Evolutionary conservation across 2,797 vertebrate species (phyloP), one percentile per base, ranked within the genome.

Genomic region (Acestrorhynchus altus): DNA sequence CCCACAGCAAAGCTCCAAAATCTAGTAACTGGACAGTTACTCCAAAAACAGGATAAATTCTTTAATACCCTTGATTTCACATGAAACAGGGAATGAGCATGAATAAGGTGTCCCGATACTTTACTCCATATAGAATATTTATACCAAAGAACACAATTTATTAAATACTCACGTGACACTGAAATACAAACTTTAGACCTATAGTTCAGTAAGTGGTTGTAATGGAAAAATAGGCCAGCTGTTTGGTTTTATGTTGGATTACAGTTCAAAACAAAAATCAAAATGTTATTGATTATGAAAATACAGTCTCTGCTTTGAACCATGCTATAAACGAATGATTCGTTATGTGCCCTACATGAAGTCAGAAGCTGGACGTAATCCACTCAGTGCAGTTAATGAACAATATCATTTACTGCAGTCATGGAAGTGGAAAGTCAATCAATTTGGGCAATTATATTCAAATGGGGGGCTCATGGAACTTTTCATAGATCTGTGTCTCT

Each of bases 251-350:
- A 77, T 54, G 49, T 8, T 35, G 49, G 61, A 73, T 61, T 31
- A 52, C 44, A 59, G 31, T 66, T 79, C 67, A 74, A 79, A 61
- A 16, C 42, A 77, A 39, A 42, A 72, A 39, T 59, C 56, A 66
- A 51, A 76, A 68, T 35, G 18, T 67, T 79, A 79, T 77, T 81
- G 74, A 81, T 85, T 79, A 83, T 79, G 52, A 77, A 81, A 77
- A 74, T 81, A 65, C 7, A 67, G 74, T 79, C 64, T 49, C 56
- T 84, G 56, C 59, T 79, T 77, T 79, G 70, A 79, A 81, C 72
- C 42, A 24, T 46, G 78, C 20, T 69, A 74, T 35, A 64, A 12
- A 73, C 56, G 26, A 49, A 51, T 72, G 61, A 82, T 72, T 82
- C 72, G 63, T 26, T 77, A 77, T 72, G 72, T 15, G 31, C 44